Percentiles rank a stretch among this genome's conserved stretches.
Conservation (phyloP, 2,797 vertebrate genomes). For the Peromyscus aztecus region DNA sequence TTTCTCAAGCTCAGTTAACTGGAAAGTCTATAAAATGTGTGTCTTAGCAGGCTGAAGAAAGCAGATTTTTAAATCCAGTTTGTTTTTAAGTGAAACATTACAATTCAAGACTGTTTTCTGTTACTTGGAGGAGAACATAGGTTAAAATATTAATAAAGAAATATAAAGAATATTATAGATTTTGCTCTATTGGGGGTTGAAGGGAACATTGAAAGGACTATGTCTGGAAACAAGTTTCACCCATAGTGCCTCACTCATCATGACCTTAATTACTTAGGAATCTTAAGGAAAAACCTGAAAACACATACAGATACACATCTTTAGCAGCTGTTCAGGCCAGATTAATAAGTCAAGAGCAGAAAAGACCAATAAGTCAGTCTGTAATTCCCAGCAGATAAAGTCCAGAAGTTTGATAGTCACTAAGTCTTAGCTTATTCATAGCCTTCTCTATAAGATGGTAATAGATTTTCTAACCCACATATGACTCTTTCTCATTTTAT, state of each 20-base stretch:
- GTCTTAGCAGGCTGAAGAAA: slow-evolving; percentile 53
- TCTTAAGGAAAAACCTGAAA: slow-evolving; percentile 23
- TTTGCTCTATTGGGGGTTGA: not conserved
- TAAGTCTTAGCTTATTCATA: not conserved
- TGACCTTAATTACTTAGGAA: not conserved
- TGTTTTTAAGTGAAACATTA: not conserved
- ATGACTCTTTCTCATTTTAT: not conserved
- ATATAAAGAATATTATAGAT: not conserved
- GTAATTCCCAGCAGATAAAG: not conserved
- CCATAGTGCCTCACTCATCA: not conserved
- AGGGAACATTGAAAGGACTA: not conserved
- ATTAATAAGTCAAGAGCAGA: not conserved
- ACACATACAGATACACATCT: not conserved
- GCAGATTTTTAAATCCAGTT: slow-evolving; percentile 44
- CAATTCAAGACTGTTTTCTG: not conserved
- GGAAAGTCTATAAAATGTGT: slow-evolving; percentile 67
- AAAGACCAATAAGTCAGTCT: not conserved
- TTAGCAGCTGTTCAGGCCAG: not conserved
- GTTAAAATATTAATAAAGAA: slow-evolving; percentile 64
- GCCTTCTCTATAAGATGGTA: not conserved
- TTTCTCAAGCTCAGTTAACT: slow-evolving; percentile 61
- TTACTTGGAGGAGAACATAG: not conserved
- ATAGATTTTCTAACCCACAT: not conserved
- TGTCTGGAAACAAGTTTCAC: not conserved
- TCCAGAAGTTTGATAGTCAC: not conserved